Percentiles rank a stretch among this genome's conserved stretches.
Conservation (phyloP, 2,888 invertebrate species). For the Drosophila anomelani region DNA sequence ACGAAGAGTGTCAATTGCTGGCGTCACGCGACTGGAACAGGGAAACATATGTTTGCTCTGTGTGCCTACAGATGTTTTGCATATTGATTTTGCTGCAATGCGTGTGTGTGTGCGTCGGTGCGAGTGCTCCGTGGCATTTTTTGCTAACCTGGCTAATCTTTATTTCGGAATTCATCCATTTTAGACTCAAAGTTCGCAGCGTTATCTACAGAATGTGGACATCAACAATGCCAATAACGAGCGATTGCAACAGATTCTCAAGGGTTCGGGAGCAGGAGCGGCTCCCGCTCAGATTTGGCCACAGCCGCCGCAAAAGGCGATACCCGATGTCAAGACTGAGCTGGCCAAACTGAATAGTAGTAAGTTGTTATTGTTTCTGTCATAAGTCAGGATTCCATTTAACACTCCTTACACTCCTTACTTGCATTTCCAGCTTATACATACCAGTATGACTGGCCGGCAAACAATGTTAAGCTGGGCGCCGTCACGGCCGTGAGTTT, state of each 20-base stretch:
- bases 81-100: conserved; percentile 23
- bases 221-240: conserved; percentile 66
- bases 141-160: conserved; percentile 17
- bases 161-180: conserved; percentile 10
- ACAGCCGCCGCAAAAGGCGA: conserved; percentile 73
- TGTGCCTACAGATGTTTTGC: conserved; percentile 14
- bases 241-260: conserved; percentile 82
- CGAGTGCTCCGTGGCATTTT: conserved; percentile 37
- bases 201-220: conserved; percentile 69
- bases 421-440: conserved; percentile 85
- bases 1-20: background rate
- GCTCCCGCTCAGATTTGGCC: conserved; percentile 78
- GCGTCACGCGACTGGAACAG: background rate
- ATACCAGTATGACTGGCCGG: conserved; percentile 87
- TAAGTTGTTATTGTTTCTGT: conserved; percentile 50
- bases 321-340: conserved; percentile 81
- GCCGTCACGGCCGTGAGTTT: conserved; percentile 93
- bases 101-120: conserved; percentile 12
- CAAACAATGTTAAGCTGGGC: conserved; percentile 86
- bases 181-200: conserved; percentile 73
- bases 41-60: conserved; percentile 39
- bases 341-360: conserved; percentile 82
- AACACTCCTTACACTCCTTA: background rate
- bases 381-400: background rate
- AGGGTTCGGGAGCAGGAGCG: conserved; percentile 76